These are phyloP conservation scores for Thumatha senex DNA, from an alignment of 2,888 invertebrate species.

Conservation along the genomic window DNA sequence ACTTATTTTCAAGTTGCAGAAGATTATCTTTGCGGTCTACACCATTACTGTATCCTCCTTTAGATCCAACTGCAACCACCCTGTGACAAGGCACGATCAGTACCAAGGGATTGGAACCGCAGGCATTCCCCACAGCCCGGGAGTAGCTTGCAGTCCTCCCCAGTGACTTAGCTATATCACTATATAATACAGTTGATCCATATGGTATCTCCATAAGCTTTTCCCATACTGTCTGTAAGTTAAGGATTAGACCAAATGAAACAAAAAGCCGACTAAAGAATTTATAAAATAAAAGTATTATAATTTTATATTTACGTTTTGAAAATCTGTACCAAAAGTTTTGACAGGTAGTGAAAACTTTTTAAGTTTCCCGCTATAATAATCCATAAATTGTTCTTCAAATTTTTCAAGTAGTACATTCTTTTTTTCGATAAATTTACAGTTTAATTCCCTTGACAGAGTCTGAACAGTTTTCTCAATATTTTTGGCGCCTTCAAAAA, in stretches of 20 bases:
- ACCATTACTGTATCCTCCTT: slow-evolving; percentile 79
- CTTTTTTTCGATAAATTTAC: slow-evolving; percentile 49
- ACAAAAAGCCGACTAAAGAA: neutral
- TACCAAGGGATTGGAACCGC: slow-evolving; percentile 66
- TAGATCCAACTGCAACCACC: slow-evolving; percentile 57
- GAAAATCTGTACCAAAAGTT: slow-evolving; percentile 68
- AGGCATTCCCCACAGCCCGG: slow-evolving; percentile 69
- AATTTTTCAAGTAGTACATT: slow-evolving; percentile 52
- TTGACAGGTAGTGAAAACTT: slow-evolving; percentile 65
- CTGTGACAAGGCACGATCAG: slow-evolving; percentile 73
- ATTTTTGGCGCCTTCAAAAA: slow-evolving; percentile 63
- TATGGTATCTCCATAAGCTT: slow-evolving; percentile 62
- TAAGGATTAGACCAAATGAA: neutral
- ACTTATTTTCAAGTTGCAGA: slow-evolving; percentile 64
- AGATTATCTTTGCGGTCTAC: slow-evolving; percentile 81
- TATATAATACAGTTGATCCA: slow-evolving; percentile 67
- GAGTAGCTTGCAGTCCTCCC: slow-evolving; percentile 64
- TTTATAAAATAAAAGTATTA: neutral
- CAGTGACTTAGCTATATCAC: slow-evolving; percentile 60
- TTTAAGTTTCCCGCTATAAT: slow-evolving; percentile 60
- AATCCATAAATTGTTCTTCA: slow-evolving; percentile 50
- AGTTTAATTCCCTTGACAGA: slow-evolving; percentile 44
- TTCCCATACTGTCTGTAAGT: slow-evolving; percentile 68
- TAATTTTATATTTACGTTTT: slow-evolving; percentile 52
- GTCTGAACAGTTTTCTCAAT: slow-evolving; percentile 52